Percentiles rank a stretch among this genome's conserved stretches.
Evolutionary conservation across 92 coral and sea anemone genomes (phyloP).

Genomic region (Parazoanthus darwini): DNA sequence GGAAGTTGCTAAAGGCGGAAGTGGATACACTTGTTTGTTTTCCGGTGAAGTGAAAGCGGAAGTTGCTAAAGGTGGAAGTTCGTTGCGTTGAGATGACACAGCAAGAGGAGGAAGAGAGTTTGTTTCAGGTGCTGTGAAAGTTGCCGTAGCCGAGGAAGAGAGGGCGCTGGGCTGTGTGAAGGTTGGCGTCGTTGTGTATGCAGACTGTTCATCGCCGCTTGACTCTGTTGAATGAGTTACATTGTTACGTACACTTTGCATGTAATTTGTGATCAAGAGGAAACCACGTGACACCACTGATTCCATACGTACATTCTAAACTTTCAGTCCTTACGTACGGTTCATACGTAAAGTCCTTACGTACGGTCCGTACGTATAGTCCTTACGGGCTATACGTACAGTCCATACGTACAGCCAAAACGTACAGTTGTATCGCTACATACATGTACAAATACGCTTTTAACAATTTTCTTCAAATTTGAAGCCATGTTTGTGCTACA

Average conservation of each 20-base stretch:
- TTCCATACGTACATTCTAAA: no score
- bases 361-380: no score
- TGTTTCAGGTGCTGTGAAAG: conserved; percentile 4
- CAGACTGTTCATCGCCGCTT: neutral
- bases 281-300: no score
- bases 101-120: neutral
- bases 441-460: no score
- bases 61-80: neutral
- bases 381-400: no score
- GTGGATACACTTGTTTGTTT: conserved; percentile 10
- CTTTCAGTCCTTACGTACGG: no score
- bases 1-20: neutral
- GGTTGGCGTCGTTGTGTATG: neutral
- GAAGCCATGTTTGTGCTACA: no score
- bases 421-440: no score
- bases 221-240: neutral
- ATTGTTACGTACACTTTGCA: neutral
- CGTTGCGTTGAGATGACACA: neutral
- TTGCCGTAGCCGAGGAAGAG: neutral
- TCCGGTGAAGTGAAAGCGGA: conserved; percentile 25
- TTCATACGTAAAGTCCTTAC: no score
- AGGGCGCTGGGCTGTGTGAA: neutral
- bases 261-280: no score
- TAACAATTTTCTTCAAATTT: no score
- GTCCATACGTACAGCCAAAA: no score